Conservation (phyloP, 53 echinoderm and acorn worm species). For the Actinopyga echinites region DNA sequence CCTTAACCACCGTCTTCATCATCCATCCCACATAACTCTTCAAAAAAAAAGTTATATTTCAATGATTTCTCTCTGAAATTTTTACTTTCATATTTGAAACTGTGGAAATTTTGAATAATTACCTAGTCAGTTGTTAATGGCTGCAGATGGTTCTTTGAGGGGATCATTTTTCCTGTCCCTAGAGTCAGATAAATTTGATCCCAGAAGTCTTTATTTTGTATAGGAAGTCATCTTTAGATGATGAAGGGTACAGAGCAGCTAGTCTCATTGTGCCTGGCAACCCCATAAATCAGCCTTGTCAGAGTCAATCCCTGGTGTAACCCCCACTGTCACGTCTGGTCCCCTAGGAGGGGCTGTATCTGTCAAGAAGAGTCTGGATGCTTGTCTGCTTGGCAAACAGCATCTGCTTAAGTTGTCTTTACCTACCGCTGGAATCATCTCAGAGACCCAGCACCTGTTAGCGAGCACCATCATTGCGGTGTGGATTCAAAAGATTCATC, state of each 20-base stretch:
- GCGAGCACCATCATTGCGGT: neutral
- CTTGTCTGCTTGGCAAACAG: neutral
- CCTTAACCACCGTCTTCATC: too few relatives aligned
- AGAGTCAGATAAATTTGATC: neutral
- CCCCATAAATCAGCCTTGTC: too few relatives aligned
- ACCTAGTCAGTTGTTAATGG: too few relatives aligned
- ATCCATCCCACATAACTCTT: too few relatives aligned
- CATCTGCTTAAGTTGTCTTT: neutral
- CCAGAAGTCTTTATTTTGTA: neutral
- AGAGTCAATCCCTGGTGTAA: too few relatives aligned
- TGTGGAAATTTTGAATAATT: too few relatives aligned
- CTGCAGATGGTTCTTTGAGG: conserved; percentile 1
- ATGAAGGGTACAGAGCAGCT: too few relatives aligned
- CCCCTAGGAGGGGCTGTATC: conserved; percentile 8
- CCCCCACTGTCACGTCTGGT: neutral
- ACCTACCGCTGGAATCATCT: neutral
- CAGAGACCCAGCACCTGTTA: conserved; percentile 18
- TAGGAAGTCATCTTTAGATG: too few relatives aligned
- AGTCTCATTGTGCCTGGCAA: too few relatives aligned
- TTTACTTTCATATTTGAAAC: too few relatives aligned
- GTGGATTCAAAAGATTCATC: neutral
- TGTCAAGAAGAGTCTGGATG: neutral
- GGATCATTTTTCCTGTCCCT: neutral
- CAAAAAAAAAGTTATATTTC: too few relatives aligned
- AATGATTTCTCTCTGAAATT: too few relatives aligned